Conservation (phyloP, 2,113 vertebrate species). For the Neotoma lepida region DNA sequence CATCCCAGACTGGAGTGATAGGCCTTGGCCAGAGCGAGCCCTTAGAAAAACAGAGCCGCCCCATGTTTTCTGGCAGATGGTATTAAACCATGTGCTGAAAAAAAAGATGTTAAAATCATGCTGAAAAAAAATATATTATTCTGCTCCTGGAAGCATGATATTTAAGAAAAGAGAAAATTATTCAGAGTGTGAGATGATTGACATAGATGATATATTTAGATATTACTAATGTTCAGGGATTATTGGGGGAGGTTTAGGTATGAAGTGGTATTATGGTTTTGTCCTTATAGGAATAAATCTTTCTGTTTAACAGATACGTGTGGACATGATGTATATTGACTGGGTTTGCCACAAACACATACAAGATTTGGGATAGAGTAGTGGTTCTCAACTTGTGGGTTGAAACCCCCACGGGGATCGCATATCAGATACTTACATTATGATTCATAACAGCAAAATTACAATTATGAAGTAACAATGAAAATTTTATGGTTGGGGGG, state of each 20-base stretch:
- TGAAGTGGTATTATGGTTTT: not conserved
- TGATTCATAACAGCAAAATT: not conserved
- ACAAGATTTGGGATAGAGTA: not conserved
- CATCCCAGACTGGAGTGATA: not conserved
- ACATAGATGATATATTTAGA: not conserved
- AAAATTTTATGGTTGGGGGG: not conserved
- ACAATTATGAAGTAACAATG: not conserved
- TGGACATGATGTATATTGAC: not conserved
- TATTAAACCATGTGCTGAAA: not conserved
- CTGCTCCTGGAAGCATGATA: conserved; percentile 16
- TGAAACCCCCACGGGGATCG: not conserved
- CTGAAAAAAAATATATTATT: not conserved
- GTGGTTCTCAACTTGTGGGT: not conserved
- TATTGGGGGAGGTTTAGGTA: not conserved
- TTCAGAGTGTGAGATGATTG: not conserved
- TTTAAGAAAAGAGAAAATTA: conserved; percentile 35
- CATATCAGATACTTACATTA: not conserved
- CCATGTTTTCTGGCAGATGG: not conserved
- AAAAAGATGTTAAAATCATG: not conserved
- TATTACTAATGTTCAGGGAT: not conserved
- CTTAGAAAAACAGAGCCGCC: not conserved
- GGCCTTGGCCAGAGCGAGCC: not conserved
- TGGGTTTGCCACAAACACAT: not conserved
- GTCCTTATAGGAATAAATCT: not conserved
- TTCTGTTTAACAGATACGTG: not conserved